Evolutionary conservation across 2,113 vertebrate genomes (phyloP).

Genomic region (Thunnus thynnus): DNA sequence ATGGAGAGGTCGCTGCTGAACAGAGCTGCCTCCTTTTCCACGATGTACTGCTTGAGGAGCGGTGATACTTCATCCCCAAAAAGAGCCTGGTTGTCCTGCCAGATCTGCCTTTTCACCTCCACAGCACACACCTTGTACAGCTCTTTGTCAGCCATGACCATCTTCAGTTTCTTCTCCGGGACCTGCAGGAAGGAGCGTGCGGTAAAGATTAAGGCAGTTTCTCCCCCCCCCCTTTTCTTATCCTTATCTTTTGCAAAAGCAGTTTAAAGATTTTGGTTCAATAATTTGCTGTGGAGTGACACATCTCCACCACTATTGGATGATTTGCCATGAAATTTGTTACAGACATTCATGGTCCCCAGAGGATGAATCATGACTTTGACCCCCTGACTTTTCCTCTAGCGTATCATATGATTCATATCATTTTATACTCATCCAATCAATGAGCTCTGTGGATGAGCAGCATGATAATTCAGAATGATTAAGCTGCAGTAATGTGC

Average conservation of each 20-base stretch:
- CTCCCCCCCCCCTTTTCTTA: neutral
- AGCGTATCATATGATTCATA: too few relatives aligned
- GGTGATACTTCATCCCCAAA: constrained; percentile 98
- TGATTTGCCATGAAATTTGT: too few relatives aligned
- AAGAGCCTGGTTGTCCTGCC: constrained; percentile 99
- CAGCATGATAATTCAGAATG: too few relatives aligned
- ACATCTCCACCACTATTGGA: neutral
- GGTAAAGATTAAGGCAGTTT: neutral
- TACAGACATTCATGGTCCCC: too few relatives aligned
- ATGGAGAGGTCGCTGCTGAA: constrained; percentile 96
- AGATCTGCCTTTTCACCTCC: constrained; percentile 98
- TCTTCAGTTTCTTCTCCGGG: constrained; percentile 97
- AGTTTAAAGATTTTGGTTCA: neutral
- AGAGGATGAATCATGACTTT: too few relatives aligned
- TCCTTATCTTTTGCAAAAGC: neutral
- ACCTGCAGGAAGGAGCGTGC: constrained; percentile 82
- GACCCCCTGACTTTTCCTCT: too few relatives aligned
- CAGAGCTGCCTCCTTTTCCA: constrained; percentile 94
- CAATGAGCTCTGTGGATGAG: too few relatives aligned
- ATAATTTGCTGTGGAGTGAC: neutral
- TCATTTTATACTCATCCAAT: too few relatives aligned
- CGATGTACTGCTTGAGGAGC: constrained; percentile 95
- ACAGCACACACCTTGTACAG: constrained; percentile 96
- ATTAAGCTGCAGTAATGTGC: too few relatives aligned
- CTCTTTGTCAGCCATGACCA: constrained; percentile 98